Base-by-base conservation (phyloP, 1,140 invertebrate genomes). In the Stenopsyche tienmushanensis region DNA sequence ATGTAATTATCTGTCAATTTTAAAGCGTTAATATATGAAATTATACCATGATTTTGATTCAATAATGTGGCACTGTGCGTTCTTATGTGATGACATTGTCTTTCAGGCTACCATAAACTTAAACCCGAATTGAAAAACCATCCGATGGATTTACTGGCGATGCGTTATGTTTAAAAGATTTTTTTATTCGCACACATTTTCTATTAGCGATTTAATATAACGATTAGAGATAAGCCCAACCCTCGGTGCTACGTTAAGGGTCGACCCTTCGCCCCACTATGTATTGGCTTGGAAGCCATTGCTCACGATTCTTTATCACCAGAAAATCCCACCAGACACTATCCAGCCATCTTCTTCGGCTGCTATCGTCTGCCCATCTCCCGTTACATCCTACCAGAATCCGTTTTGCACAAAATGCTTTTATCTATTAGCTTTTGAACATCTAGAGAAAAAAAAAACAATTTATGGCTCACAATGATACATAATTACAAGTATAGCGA, bases 401-500 rank as follows among this genome's bases (percentile, higher is more conserved):
- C 57, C 42, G 42, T 29, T 60, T 24, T 1, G 2, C 17, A 47
- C 57, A 29, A 60, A 47, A 60, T 13, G 10, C 41, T 60, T 45
- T 60, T 60, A 60, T 60, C 57, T 60, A 60, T 60, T 60, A 60
- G 57, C 54, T 57, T 57, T 57, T 57, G 44, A 57, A 41, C 54
- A 26, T 10, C n/a, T n/a, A n/a, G n/a, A n/a, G n/a, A n/a, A n/a
- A n/a, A n/a, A n/a, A n/a, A n/a, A n/a, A n/a, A n/a, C n/a, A n/a
- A n/a, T n/a, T n/a, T 39, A 7, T 39, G 7, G 13, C 13, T 39
- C 7, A 39, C 7, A 8, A 39, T 13, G 13, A 39, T 8, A 39
- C 7, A 39, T 8, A 39, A 39, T 39, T 39, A 39, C 34, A 39
- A 39, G 34, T 39, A 39, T 39, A 39, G 13, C 7, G 13, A 8